Evolutionary conservation across 1,140 invertebrate species (phyloP).

Genomic region (Trachymyrmex septentrionalis): DNA sequence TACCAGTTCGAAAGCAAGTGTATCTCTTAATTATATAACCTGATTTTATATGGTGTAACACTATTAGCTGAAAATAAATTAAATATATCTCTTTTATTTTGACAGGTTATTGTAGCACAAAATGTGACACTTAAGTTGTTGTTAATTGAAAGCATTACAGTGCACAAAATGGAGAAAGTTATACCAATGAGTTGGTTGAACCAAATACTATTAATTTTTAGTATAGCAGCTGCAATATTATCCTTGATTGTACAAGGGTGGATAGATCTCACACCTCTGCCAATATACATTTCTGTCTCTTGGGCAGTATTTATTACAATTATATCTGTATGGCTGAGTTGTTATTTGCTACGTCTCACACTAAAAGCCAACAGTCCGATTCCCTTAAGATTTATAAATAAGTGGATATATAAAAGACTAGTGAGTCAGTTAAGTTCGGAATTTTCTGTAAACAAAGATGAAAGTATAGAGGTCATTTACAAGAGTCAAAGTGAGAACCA

Average conservation of each 20-base stretch:
- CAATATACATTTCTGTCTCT: constrained; percentile 79
- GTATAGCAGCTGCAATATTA: constrained; percentile 72
- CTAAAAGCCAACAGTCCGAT: constrained; percentile 79
- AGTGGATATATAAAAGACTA: constrained; percentile 73
- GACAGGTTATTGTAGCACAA: constrained; percentile 58
- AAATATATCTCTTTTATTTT: constrained; percentile 17
- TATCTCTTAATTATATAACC: background rate
- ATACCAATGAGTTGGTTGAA: constrained; percentile 82
- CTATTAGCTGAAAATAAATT: background rate
- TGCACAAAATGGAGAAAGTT: constrained; percentile 74
- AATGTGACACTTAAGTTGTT: constrained; percentile 59
- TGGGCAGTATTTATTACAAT: constrained; percentile 80
- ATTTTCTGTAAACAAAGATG: constrained; percentile 9
- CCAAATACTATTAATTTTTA: constrained; percentile 77
- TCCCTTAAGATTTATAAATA: constrained; percentile 71
- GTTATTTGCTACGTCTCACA: constrained; percentile 76
- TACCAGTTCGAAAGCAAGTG: background rate
- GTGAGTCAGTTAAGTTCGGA: constrained; percentile 31
- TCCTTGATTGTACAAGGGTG: constrained; percentile 80
- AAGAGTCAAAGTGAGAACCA: constrained; percentile 16
- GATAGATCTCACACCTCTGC: constrained; percentile 71
- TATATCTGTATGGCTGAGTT: constrained; percentile 81
- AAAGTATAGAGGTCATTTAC: background rate
- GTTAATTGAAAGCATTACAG: constrained; percentile 22
- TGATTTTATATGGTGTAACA: background rate